Conservation (phyloP, 2,888 invertebrate species). For the Heteromyza rotundicornis region DNA sequence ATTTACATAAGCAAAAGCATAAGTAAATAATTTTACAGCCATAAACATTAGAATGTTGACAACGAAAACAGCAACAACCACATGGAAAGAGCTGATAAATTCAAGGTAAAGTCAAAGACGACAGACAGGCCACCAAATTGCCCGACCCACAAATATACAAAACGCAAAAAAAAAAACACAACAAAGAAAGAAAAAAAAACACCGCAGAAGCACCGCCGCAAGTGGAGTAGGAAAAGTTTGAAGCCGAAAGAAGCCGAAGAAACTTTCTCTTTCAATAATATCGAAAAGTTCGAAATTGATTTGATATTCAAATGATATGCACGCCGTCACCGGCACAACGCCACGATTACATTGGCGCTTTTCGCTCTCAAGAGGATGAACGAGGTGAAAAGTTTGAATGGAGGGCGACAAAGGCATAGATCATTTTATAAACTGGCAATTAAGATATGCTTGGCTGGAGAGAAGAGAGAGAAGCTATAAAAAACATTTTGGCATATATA, state of each 20-base stretch:
- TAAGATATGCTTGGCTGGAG: background rate
- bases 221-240: constrained; percentile 1
- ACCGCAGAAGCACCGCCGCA: too few species aligned
- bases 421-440: background rate
- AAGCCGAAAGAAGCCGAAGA: background rate
- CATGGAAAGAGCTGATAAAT: background rate
- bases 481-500: too few species aligned
- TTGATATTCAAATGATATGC: constrained; percentile 18
- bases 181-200: background rate
- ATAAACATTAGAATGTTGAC: background rate
- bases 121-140: background rate
- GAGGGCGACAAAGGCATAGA: background rate
- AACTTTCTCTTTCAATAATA: constrained; percentile 26
- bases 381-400: background rate
- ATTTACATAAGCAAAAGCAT: background rate
- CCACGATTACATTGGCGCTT: too few species aligned
- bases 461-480: too few species aligned
- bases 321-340: too few species aligned
- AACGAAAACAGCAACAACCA: too few species aligned
- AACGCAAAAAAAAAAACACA: background rate
- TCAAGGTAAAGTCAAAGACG: constrained; percentile 1
- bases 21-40: background rate
- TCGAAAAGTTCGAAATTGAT: constrained; percentile 10
- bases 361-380: too few species aligned
- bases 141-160: too few species aligned